Base-by-base conservation (phyloP, 2,113 vertebrate genomes). In the Zosterops borbonicus region DNA sequence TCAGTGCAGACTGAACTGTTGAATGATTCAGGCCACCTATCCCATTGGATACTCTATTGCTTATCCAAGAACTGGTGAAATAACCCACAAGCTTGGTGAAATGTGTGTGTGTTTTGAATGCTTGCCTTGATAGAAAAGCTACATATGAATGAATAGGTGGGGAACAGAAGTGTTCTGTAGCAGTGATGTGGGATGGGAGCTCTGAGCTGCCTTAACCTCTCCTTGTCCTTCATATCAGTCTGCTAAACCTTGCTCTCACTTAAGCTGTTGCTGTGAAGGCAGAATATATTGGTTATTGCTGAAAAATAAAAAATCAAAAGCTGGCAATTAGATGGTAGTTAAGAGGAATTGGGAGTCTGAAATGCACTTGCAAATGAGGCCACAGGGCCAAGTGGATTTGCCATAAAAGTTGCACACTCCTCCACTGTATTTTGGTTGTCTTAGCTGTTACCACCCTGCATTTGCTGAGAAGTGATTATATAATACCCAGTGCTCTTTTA, bases 311-410 rank as follows among this genome's bases (percentile, higher is more conserved):
- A 79, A 55, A 75, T 71, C 8, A 44, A 64, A 92, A 68, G 23
- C 47, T 74, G 60, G 7, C 28, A n/a, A 35, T 60, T 0, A 4
- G 3, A 37, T 50, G 19, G 29, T 27, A 86, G 21, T 11, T 78
- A 42, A 39, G 63, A 55, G n/a, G 16, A 62, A 11, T 10, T 46
- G 13, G 16, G 21, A 60, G 9, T 74, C 74, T 79, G 62, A 85
- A 90, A 39, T 37, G 14, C 15, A 6, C 69, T 80, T 86, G 31
- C 25, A 62, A 56, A 53, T 47, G 24, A 3, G 31, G 18, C 14
- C 2, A 5, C 0, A 0, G 5, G 8, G 3, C 18, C 47, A 39
- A 70, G 28, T 33, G 20, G 31, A 27, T 87, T 77, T 74, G 25
- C 29, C 25, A 20, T 25, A 73, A 42, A 35, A 77, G n/a, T 18